Base-by-base conservation (phyloP, 2,888 invertebrate genomes). In the Hydrotaea cyrtoneurina region DNA sequence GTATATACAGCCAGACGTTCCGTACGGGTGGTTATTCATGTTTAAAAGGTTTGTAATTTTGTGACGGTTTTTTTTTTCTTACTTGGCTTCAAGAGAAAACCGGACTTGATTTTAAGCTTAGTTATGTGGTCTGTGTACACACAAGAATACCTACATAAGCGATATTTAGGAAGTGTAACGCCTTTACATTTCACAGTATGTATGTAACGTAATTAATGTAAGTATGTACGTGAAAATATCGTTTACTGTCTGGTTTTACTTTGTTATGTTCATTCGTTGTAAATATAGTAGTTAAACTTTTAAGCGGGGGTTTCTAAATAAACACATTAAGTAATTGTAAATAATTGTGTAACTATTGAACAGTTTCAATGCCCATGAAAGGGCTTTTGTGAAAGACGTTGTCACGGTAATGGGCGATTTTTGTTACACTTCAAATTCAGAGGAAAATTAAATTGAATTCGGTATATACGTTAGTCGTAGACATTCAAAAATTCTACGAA, bases 81-180 rank as follows among this genome's bases (percentile, higher is more conserved):
- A n/a, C 7, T 50, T 50, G 2, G 50, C 8, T 50, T 4, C 50
- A 15, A n/a, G n/a, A n/a, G 2, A 50, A 50, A 50, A 50, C 50
- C 50, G n/a, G 50, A 50, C n/a, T 50, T 39, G 11, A 8, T 39
- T 39, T 50, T 7, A 50, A 15, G 50, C n/a, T 50, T 13, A 50
- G n/a, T n/a, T 50, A n/a, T n/a, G 50, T 50, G 50, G 50, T 43
- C 10, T 43, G 13, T 2, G 15, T 10, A 15, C 15, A 15, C 43
- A 43, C 43, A 43, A 13, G 3, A 1, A 50, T 15, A 7, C 50
- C 0, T 50, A 50, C n/a, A 13, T 50, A 50, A 15, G 59, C 26
- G 59, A 26, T 59, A 59, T 59, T 59, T 59, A 59, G 59, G 23
- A 59, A 59, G 59, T 59, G 23, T 55, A 55, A 59, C 59, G 59